Evolutionary conservation across 2,888 invertebrate genomes (phyloP), one percentile per base, ranked within the genome.

Genomic region (Pyrocoelia pectoralis): DNA sequence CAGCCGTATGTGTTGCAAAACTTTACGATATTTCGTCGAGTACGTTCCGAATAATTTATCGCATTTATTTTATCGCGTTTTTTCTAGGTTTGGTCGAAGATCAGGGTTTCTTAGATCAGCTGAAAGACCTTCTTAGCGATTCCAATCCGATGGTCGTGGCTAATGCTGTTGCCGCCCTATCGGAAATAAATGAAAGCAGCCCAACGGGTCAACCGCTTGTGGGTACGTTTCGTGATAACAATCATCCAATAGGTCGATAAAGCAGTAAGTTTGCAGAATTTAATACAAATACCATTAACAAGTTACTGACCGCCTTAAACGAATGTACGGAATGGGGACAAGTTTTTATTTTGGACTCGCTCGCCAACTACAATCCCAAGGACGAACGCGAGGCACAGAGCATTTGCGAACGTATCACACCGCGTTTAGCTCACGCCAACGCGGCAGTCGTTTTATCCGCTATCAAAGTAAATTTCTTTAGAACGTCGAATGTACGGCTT

Each of bases 81-180:
- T 3, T 24, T 24, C 24, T 6, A 24, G 24, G 24, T 6, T 77
- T 85, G 55, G 85, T 85, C 4, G 85, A 85, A 74, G 93, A 93
- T 73, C 93, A 99, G 86, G 98, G 98, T 24, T 99, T 99, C 81
- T 84, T 99, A 69, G 98, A 99, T 80, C 95, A 98, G 76, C 83
- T 99, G 18, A 96, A 97, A 80, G 99, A 99, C 82, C 84, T 99
- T 54, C 84, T 99, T 38, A 98, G 98, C 50, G 99, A 99, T 82
- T 98, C 98, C 0, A 99, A 99, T 83, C 99, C 99, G 0, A 99
- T 99, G 99, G 99, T 98, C 29, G 99, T 99, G 1, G 99, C 99
- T 0, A 99, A 99, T 83, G 98, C 98, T 0, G 98, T 99, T 0
- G 99, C 99, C 0, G 98, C 99, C 0, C 86, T 99, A 9, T 96